Conservation (phyloP, 23 tunicate species). For the Clavelina lepadiformis region DNA sequence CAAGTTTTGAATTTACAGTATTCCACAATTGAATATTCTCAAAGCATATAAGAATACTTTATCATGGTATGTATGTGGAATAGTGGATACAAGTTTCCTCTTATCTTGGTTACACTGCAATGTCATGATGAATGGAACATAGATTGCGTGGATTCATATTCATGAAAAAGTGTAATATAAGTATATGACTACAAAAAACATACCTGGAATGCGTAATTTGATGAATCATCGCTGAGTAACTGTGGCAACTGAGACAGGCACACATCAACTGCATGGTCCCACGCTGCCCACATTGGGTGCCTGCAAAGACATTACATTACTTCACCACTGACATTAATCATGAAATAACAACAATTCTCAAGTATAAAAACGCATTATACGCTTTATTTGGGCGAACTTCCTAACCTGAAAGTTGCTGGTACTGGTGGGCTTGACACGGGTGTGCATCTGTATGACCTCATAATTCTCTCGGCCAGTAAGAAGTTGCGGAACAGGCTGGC, state of each 20-base stretch:
- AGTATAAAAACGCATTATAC: too few species aligned
- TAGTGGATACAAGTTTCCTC: too few species aligned
- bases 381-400: too few species aligned
- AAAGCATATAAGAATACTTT: too few species aligned
- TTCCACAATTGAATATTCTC: too few species aligned
- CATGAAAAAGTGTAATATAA: background rate
- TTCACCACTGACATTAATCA: too few species aligned
- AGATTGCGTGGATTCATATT: too few species aligned
- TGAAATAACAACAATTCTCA: too few species aligned
- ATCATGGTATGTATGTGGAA: too few species aligned
- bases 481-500: slow-evolving; percentile 92
- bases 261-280: slow-evolving; percentile 93
- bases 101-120: background rate
- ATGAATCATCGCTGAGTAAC: slow-evolving; percentile 40
- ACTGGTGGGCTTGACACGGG: slow-evolving; percentile 83
- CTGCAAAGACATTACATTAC: too few species aligned
- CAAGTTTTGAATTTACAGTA: background rate
- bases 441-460: slow-evolving; percentile 94
- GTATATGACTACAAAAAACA: background rate
- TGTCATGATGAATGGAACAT: too few species aligned
- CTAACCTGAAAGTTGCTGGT: slow-evolving; percentile 71
- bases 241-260: slow-evolving; percentile 80
- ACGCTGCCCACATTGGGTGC: slow-evolving; percentile 96
- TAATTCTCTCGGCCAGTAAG: slow-evolving; percentile 87
- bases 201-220: slow-evolving; percentile 60